phyloP scores from a whole-genome alignment of 2,797 vertebrate species.

The Gambelia wislizenii region DNA sequence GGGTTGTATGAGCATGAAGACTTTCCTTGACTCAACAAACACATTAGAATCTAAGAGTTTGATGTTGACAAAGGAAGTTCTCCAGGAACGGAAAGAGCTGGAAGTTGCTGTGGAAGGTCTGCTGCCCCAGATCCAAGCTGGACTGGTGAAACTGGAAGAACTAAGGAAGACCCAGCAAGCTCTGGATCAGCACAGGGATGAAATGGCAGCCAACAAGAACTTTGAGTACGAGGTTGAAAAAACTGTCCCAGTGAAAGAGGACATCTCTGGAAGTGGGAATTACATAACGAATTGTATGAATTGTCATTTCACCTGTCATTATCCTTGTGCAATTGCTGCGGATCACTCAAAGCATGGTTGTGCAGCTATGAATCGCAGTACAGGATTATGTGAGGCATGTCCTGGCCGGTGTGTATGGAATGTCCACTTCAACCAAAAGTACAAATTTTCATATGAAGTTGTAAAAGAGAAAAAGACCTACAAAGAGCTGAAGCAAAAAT shows the following conservation, averaged over 20 bases:
- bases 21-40: neutral
- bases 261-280: accelerated
- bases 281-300: neutral
- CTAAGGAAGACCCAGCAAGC: neutral
- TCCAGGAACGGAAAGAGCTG: neutral
- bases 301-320: constrained; percentile 19
- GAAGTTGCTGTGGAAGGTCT: constrained; percentile 4
- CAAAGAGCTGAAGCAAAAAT: constrained; percentile 52
- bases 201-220: constrained; percentile 3
- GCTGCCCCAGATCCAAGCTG: neutral
- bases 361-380: neutral
- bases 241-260: neutral
- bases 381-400: constrained; percentile 10
- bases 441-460: constrained; percentile 14
- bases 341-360: neutral
- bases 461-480: constrained; percentile 43
- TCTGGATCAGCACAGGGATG: constrained; percentile 1
- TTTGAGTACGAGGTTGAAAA: constrained; percentile 26
- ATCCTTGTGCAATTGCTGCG: neutral
- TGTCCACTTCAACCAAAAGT: constrained; percentile 47
- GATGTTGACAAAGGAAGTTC: constrained; percentile 28
- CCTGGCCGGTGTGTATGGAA: neutral
- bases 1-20: constrained; percentile 11
- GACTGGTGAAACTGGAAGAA: neutral
- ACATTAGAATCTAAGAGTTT: neutral